Base-by-base conservation (phyloP, 2,797 vertebrate genomes). In the Enteromius thamalakanensis region DNA sequence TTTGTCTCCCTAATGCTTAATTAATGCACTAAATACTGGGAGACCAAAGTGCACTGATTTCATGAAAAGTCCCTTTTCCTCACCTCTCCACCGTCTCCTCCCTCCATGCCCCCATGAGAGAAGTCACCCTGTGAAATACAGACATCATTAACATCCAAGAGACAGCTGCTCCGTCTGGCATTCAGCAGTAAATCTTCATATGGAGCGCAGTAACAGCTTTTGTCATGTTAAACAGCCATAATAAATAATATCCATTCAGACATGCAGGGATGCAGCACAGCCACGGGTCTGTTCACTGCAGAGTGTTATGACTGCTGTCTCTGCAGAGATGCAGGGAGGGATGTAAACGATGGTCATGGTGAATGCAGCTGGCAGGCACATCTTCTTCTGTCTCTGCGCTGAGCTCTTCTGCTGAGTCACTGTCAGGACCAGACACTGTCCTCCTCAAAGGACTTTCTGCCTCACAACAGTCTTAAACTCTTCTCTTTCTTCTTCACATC, bases 31-130 rank as follows among this genome's bases (percentile, higher is more conserved):
- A 37, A 11, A 40, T 37, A 69, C 9, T 11, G 68, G 37, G 4
- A n/a, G 4, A 40, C 32, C 17, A 47, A 71, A 71, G 69, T 71
- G 11, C 11, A 40, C 40, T 71, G n/a, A 14, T 23, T 70, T 34
- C 37, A 58, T 45, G n/a, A 11, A 77, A 62, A 45, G 9, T 21
- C 2, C 0, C 29, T 74, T 62, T 29, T 26, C 7, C 37, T 91
- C 84, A 95, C 95, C 93, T 95, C 92, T 90, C 94, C 94, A 88
- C 94, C 94, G 80, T 95, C 93, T 40, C 93, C 94, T 14, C 94
- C 94, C 88, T 95, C 93, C 94, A 93, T 93, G 64, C 93, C 94
- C 11, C 94, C 94, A 10, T 89, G 90, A 26, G 89, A 90, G 70
- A 91, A 95, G 75, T 95, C 94, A 86, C 91, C 94, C 95, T 95